Percentiles rank a stretch among this genome's conserved stretches.
Evolutionary conservation across 2,888 invertebrate genomes (phyloP).

Genomic region (Pammene aurita): DNA sequence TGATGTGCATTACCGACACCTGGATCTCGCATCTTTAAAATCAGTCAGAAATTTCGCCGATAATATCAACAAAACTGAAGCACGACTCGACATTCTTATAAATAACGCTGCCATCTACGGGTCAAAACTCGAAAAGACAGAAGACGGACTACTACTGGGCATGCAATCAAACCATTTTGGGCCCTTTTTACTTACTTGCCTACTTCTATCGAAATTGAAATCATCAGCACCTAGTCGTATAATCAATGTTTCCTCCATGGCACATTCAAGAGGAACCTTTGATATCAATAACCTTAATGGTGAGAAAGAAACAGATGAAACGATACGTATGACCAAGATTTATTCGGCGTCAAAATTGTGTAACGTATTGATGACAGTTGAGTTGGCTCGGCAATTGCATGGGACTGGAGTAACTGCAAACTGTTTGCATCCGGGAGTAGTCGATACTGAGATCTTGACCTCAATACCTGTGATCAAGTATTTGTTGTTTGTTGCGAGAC

Average conservation of each 20-base stretch:
- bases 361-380: conserved; percentile 88
- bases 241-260: conserved; percentile 66
- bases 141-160: conserved; percentile 81
- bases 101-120: conserved; percentile 79
- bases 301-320: conserved; percentile 49
- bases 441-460: conserved; percentile 84
- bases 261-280: conserved; percentile 55
- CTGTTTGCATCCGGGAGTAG: conserved; percentile 91
- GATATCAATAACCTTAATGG: conserved; percentile 60
- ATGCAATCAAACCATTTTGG: conserved; percentile 82
- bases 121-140: conserved; percentile 64
- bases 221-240: conserved; percentile 61
- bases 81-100: conserved; percentile 76
- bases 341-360: conserved; percentile 86
- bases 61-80: conserved; percentile 71
- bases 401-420: conserved; percentile 89
- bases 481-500: not conserved
- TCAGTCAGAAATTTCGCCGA: conserved; percentile 82
- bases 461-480: not conserved
- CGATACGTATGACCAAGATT: conserved; percentile 44
- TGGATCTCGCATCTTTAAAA: conserved; percentile 70
- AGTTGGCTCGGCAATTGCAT: conserved; percentile 86
- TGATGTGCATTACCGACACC: conserved; percentile 55
- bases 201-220: conserved; percentile 70
- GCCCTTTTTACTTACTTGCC: conserved; percentile 84